Evolutionary conservation across 2,888 invertebrate species (phyloP).

Genomic region (Bedellia somnulentella): DNA sequence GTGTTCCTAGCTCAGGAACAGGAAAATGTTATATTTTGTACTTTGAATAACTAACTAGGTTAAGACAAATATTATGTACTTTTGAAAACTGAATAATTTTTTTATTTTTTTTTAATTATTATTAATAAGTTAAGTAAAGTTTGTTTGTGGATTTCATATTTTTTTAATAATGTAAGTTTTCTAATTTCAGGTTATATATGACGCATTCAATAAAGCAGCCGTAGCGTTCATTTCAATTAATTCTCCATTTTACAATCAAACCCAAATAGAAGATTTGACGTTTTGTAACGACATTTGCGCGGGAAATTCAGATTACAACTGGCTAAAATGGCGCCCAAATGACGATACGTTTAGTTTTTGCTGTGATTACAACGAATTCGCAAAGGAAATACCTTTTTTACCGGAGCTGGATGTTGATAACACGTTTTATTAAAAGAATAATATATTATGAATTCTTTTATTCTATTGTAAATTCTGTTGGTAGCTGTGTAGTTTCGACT

Average conservation of each 20-base stretch:
- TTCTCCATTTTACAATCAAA: conserved; percentile 28
- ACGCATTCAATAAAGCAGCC: conserved; percentile 20
- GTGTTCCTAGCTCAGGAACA: no score
- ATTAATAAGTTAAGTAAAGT: no score
- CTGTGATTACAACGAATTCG: conserved; percentile 30
- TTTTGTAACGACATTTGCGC: conserved; percentile 36
- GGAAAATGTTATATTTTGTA: no score
- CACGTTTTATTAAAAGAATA: conserved; percentile 14
- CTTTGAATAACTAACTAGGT: no score
- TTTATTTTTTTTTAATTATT: no score
- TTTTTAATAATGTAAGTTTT: no score
- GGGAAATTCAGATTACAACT: conserved; percentile 18
- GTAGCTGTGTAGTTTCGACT: no score
- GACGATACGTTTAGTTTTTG: conserved; percentile 43
- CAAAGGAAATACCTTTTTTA: conserved; percentile 15
- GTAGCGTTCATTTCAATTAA: conserved; percentile 36
- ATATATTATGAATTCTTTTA: no score
- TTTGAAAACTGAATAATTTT: no score
- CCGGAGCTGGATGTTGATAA: conserved; percentile 18
- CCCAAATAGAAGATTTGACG: conserved; percentile 15
- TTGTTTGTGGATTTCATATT: no score
- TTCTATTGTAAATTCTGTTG: no score
- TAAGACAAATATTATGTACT: no score
- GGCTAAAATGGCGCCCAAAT: conserved; percentile 35
- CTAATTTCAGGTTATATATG: conserved; percentile 31